A percentile compares a stretch with the other conserved stretches of the same genome.
Evolutionary conservation across 1,140 invertebrate genomes (phyloP).

Genomic region (Eufriesea mexicana): DNA sequence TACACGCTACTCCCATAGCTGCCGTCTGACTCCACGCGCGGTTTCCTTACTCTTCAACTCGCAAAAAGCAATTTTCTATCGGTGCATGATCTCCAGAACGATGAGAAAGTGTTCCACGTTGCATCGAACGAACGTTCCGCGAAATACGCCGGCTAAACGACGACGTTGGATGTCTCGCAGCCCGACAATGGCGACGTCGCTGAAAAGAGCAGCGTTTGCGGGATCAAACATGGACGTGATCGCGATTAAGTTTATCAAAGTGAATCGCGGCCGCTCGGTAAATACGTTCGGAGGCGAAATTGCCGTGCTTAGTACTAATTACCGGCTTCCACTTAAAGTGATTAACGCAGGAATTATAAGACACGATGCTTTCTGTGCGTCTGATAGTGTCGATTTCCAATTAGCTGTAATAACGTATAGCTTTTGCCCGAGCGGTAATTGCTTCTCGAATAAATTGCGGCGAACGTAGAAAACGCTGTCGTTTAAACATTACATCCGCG

Average conservation of each 20-base stretch:
- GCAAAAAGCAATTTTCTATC: slow-evolving; percentile 6
- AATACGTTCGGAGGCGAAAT: slow-evolving; percentile 44
- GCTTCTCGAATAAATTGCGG: slow-evolving; percentile 61
- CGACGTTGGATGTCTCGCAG: not conserved
- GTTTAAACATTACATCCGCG: slow-evolving; percentile 49
- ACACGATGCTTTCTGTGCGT: slow-evolving; percentile 59
- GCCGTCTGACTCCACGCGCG: not conserved
- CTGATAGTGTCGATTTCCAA: slow-evolving; percentile 66
- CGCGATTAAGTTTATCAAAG: slow-evolving; percentile 42
- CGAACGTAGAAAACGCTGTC: slow-evolving; percentile 51
- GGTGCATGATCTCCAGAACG: not conserved
- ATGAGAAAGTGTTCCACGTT: not conserved
- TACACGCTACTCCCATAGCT: not conserved
- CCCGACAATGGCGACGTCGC: slow-evolving; percentile 61
- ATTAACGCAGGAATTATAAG: slow-evolving; percentile 63
- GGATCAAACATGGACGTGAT: not conserved
- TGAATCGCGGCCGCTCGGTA: slow-evolving; percentile 12
- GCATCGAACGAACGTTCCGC: not conserved
- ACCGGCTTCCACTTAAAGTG: slow-evolving; percentile 58
- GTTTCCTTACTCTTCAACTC: not conserved
- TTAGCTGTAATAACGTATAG: slow-evolving; percentile 63
- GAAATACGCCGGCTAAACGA: not conserved
- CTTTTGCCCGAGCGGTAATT: slow-evolving; percentile 44
- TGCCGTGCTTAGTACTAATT: slow-evolving; percentile 60
- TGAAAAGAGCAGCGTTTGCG: slow-evolving; percentile 50